Evolutionary conservation across 2,797 vertebrate species (phyloP).

Genomic region (Takifugu ocellatus): DNA sequence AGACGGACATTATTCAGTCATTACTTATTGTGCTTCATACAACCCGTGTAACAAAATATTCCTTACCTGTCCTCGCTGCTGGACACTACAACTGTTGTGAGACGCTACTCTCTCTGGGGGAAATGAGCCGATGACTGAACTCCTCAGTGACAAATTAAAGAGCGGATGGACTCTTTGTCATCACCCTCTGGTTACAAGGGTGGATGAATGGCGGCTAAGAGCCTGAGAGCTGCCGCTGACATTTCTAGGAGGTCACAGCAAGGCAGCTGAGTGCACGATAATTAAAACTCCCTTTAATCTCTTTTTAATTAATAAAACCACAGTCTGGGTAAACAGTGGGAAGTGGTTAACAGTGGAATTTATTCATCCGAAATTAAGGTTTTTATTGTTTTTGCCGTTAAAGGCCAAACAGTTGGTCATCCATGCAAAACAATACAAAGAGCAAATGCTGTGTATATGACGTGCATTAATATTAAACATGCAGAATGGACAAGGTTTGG

Average conservation of each 20-base stretch:
- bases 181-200: constrained; percentile 8
- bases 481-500: not conserved
- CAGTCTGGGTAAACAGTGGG: too few species aligned
- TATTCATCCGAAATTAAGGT: not conserved
- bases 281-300: constrained; percentile 1
- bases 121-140: constrained; percentile 4
- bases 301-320: not conserved
- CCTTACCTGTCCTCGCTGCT: constrained; percentile 13
- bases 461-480: constrained; percentile 12
- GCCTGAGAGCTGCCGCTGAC: constrained; percentile 18
- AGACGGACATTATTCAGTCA: not conserved
- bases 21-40: not conserved
- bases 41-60: not conserved
- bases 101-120: not conserved
- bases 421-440: constrained; percentile 1
- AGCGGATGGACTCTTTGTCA: constrained; percentile 5
- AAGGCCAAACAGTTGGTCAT: constrained; percentile 6
- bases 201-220: constrained; percentile 16
- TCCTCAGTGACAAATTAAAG: constrained; percentile 12
- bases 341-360: too few species aligned
- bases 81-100: not conserved
- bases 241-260: constrained; percentile 20
- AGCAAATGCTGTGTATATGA: not conserved
- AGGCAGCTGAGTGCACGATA: constrained; percentile 1
- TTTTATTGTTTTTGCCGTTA: not conserved